Evolutionary conservation across 2,888 invertebrate species (phyloP).

Genomic region (Neocrepidodera transversa): DNA sequence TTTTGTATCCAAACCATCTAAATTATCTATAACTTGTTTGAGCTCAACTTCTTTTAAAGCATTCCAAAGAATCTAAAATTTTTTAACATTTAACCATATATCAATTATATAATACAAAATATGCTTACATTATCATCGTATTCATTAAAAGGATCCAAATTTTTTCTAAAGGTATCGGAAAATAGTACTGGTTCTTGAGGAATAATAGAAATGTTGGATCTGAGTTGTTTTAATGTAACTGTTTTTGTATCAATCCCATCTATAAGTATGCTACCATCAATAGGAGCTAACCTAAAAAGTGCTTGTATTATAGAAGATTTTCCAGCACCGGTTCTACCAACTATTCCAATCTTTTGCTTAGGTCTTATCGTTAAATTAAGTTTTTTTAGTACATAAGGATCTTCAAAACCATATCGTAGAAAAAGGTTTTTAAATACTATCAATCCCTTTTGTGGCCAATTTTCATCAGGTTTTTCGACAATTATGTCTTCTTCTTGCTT

Average conservation of each 20-base stretch:
- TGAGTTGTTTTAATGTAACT: slow-evolving; percentile 76
- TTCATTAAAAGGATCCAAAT: slow-evolving; percentile 88
- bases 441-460: slow-evolving; percentile 76
- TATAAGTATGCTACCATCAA: slow-evolving; percentile 79
- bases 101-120: not conserved
- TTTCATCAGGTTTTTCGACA: slow-evolving; percentile 62
- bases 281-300: slow-evolving; percentile 79
- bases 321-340: slow-evolving; percentile 84
- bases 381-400: slow-evolving; percentile 76
- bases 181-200: slow-evolving; percentile 87
- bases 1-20: slow-evolving; percentile 69
- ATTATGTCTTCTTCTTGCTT: slow-evolving; percentile 62
- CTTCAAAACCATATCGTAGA: slow-evolving; percentile 74
- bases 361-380: slow-evolving; percentile 71
- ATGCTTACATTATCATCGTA: slow-evolving; percentile 70
- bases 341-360: slow-evolving; percentile 77
- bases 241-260: slow-evolving; percentile 74
- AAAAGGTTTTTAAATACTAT: slow-evolving; percentile 72
- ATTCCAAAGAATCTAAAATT: slow-evolving; percentile 80
- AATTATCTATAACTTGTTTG: slow-evolving; percentile 70
- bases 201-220: slow-evolving; percentile 81
- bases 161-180: slow-evolving; percentile 84
- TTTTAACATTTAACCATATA: slow-evolving; percentile 6
- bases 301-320: slow-evolving; percentile 79
- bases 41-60: slow-evolving; percentile 84